phyloP scores from a whole-genome alignment of 2,888 invertebrate species.

The Endotricha flammealis region DNA sequence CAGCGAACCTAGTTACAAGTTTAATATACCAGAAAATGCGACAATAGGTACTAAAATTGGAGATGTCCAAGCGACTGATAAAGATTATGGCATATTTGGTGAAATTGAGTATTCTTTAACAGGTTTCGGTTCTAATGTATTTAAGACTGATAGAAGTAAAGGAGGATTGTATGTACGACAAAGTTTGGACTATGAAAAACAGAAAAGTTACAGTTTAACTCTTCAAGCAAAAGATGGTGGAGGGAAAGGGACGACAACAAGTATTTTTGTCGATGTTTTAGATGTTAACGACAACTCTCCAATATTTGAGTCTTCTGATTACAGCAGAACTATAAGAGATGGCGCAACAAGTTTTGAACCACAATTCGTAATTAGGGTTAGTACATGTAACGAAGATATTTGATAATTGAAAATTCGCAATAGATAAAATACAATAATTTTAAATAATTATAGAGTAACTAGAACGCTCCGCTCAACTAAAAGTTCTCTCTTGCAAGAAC shows the following conservation, averaged over 20 bases:
- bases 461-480: too few species aligned
- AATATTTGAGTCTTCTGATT: conserved; percentile 82
- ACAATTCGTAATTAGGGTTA: conserved; percentile 84
- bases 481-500: too few species aligned
- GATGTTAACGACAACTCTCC: conserved; percentile 90
- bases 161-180: conserved; percentile 84
- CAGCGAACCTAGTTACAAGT: conserved; percentile 79
- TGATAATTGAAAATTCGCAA: too few species aligned
- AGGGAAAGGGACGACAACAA: conserved; percentile 83
- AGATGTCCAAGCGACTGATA: conserved; percentile 82
- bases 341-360: conserved; percentile 87
- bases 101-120: conserved; percentile 84
- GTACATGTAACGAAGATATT: too few species aligned
- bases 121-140: conserved; percentile 88
- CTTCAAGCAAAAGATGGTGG: conserved; percentile 90
- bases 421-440: too few species aligned
- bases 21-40: conserved; percentile 82
- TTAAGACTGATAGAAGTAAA: conserved; percentile 80
- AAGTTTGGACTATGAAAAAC: conserved; percentile 86
- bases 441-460: too few species aligned
- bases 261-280: conserved; percentile 83
- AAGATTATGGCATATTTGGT: conserved; percentile 85
- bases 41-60: conserved; percentile 80
- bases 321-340: conserved; percentile 86
- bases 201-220: conserved; percentile 87